Evolutionary conservation across 2,113 vertebrate genomes (phyloP).

Genomic region (Urocolius indicus): DNA sequence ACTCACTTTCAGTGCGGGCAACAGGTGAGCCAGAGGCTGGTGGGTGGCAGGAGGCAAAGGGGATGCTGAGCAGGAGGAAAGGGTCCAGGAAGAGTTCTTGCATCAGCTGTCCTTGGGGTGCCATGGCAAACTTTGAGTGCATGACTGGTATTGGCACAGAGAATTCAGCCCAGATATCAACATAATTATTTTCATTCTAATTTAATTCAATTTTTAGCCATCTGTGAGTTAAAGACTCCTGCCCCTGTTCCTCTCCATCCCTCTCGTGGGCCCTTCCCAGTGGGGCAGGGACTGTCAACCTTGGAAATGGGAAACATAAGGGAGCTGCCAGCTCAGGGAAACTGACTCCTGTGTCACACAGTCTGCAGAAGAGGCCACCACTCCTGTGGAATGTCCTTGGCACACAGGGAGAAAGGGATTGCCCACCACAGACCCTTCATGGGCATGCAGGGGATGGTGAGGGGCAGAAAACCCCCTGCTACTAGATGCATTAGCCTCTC

Average conservation of each 20-base stretch:
- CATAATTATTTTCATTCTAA: neutral
- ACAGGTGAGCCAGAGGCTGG: neutral
- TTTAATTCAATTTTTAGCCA: neutral
- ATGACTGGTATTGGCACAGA: neutral
- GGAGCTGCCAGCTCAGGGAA: neutral
- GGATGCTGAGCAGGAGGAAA: neutral
- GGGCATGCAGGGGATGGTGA: neutral
- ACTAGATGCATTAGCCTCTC: neutral
- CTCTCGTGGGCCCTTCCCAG: neutral
- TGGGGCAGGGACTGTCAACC: neutral
- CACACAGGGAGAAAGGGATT: neutral
- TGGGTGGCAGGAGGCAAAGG: neutral
- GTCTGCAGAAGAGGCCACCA: neutral
- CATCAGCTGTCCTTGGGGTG: fast-evolving
- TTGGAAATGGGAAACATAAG: neutral
- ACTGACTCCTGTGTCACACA: neutral
- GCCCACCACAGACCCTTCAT: neutral
- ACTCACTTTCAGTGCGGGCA: neutral
- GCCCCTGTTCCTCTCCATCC: neutral
- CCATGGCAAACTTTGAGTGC: neutral
- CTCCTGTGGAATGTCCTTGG: neutral
- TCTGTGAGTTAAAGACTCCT: neutral
- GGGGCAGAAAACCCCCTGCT: neutral
- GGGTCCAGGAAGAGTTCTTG: neutral
- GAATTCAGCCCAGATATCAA: neutral